These are phyloP conservation scores for Callorhinus ursinus DNA, from an alignment of 2,113 vertebrate species.

Conservation along the genomic window DNA sequence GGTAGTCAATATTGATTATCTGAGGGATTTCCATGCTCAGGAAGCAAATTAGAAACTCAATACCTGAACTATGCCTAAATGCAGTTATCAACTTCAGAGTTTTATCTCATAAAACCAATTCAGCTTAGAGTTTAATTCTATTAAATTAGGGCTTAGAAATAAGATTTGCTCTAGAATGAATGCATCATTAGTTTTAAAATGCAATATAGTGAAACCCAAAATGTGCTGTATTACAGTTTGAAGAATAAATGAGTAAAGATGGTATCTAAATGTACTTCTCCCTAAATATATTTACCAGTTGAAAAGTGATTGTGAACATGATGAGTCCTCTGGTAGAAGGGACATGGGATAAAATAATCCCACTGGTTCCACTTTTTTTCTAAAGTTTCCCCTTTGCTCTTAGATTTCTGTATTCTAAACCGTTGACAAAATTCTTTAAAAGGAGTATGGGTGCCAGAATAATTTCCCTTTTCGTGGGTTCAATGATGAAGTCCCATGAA, in stretches of 20 bases:
- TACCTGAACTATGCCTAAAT: slow-evolving; percentile 91
- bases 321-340: slow-evolving; percentile 40
- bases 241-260: slow-evolving; percentile 86
- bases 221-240: slow-evolving; percentile 86
- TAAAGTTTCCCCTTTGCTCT: slow-evolving; percentile 81
- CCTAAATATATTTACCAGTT: slow-evolving; percentile 83
- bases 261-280: slow-evolving; percentile 83
- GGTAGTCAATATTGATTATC: slow-evolving; percentile 90
- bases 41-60: slow-evolving; percentile 92
- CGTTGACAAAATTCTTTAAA: slow-evolving; percentile 59
- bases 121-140: slow-evolving; percentile 91
- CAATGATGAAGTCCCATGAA: slow-evolving; percentile 75
- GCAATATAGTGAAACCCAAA: slow-evolving; percentile 88
- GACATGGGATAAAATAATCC: slow-evolving; percentile 68
- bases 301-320: slow-evolving; percentile 58
- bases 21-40: slow-evolving; percentile 89
- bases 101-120: slow-evolving; percentile 91
- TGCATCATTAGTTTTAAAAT: slow-evolving; percentile 90
- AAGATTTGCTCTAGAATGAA: slow-evolving; percentile 89
- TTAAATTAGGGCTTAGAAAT: slow-evolving; percentile 91
- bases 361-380: slow-evolving; percentile 69
- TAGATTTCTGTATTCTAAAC: slow-evolving; percentile 80
- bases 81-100: slow-evolving; percentile 90
- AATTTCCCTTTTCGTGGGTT: slow-evolving; percentile 73
- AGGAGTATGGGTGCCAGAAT: not conserved